Evolutionary conservation across 2,113 vertebrate species (phyloP).

Genomic region (Proterorhinus semilunaris): DNA sequence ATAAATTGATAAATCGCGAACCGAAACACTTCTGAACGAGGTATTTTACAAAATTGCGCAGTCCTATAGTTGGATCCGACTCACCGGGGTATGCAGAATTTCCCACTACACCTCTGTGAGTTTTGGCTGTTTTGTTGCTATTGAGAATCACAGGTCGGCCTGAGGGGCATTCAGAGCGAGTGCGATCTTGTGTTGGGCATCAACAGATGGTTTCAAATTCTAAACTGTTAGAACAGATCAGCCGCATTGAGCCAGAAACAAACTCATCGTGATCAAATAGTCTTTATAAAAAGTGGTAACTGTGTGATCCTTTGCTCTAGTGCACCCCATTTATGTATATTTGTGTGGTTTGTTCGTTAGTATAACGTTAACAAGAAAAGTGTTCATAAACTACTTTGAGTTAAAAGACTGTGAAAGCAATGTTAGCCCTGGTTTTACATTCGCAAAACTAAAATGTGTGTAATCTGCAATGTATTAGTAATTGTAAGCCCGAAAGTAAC

Average conservation of each 20-base stretch:
- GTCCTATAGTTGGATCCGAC: too few species aligned
- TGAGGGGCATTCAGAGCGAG: conserved; percentile 34
- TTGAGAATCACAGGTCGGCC: conserved; percentile 29
- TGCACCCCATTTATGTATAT: conserved; percentile 1
- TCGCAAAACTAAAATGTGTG: too few species aligned
- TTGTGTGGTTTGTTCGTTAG: conserved; percentile 17
- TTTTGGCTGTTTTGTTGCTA: conserved; percentile 9
- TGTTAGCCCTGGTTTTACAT: too few species aligned
- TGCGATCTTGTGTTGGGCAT: conserved; percentile 37
- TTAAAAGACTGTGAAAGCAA: too few species aligned
- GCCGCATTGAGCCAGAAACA: conserved; percentile 39
- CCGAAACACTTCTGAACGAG: too few species aligned
- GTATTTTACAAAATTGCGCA: too few species aligned
- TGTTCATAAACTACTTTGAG: too few species aligned
- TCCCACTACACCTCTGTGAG: conserved; percentile 8
- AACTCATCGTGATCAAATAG: background rate
- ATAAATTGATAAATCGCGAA: too few species aligned
- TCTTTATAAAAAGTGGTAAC: background rate
- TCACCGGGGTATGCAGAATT: too few species aligned
- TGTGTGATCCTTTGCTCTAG: background rate
- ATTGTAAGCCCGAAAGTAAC: too few species aligned
- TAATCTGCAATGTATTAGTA: too few species aligned
- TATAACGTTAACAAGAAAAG: conserved; percentile 17
- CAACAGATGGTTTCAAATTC: conserved; percentile 51
- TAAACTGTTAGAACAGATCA: conserved; percentile 36